phyloP scores from a whole-genome alignment of 2,888 invertebrate species.

The Catocala fraxini region DNA sequence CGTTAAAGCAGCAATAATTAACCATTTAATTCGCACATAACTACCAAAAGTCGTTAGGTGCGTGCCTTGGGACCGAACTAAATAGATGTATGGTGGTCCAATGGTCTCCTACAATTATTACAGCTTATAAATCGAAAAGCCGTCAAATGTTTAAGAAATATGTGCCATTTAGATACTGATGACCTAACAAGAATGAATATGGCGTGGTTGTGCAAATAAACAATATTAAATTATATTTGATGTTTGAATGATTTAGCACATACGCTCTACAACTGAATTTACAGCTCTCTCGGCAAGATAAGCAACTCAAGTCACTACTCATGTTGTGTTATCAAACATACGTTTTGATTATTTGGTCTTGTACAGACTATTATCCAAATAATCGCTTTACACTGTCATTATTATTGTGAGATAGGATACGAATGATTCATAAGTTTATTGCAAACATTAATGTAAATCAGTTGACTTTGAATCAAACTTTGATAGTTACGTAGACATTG shows the following conservation, averaged over 20 bases:
- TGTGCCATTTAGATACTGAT: no score
- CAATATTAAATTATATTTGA: constrained; percentile 8
- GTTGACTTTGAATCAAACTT: constrained; percentile 25
- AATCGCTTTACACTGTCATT: constrained; percentile 1
- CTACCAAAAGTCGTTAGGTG: no score
- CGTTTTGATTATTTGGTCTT: constrained; percentile 1
- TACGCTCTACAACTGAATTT: constrained; percentile 4
- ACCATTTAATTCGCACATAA: no score
- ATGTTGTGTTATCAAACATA: constrained; percentile 7
- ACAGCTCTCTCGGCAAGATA: constrained; percentile 3
- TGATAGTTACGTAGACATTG: constrained; percentile 28
- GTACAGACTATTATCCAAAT: background rate
- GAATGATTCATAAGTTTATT: constrained; percentile 3
- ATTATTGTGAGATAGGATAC: no score
- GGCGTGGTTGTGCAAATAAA: background rate
- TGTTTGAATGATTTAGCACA: constrained; percentile 11
- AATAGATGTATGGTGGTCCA: no score
- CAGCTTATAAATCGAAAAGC: no score
- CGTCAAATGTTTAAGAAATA: no score
- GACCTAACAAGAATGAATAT: no score
- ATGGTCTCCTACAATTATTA: no score
- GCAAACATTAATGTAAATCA: constrained; percentile 17
- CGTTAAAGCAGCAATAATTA: no score
- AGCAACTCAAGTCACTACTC: background rate
- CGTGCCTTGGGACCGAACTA: no score